Base-by-base conservation (phyloP, 2,797 vertebrate genomes). In the Macropus fuliginosus region DNA sequence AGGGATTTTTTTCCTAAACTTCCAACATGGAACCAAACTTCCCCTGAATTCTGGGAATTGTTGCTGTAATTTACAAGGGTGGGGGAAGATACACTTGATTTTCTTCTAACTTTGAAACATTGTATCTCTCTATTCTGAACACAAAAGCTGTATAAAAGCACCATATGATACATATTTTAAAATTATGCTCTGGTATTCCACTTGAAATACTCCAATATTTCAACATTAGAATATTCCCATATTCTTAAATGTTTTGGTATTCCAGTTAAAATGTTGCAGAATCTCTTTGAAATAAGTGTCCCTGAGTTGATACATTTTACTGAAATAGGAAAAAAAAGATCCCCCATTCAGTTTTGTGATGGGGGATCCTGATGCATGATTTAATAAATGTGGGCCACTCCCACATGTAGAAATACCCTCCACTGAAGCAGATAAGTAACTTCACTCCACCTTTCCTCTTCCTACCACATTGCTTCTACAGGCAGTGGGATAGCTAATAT, bases 211-310 rank as follows among this genome's bases (percentile, higher is more conserved):
- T 10, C 40, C 24, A 46, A 9, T 40, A 74, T 74, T 74, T 81
- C 40, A 81, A 66, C 12, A 66, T 16, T 46, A 27, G n/a, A 81
- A 40, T 81, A 81, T 24, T 81, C 40, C 18, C 46, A 46, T 21
- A 81, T 46, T 24, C n/a, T 21, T 40, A 81, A 81, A 74, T 74
- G 21, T 46, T 46, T 81, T 81, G 40, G 21, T 24, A 81, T 81
- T 24, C 74, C 74, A 81, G 24, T 46, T 94, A 89, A 97, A 97
- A 92, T 91, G 52, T 21, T 40, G 29, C 11, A 92, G 91, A 55
- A 56, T 95, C 55, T 62, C 31, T 96, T 95, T 93, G 93, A 74
- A 56, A 1, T 92, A 5, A n/a, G 55, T 93, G n/a, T 89, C 93
- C 96, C 46, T 95, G n/a, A 40, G 21, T 46, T 81, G 62, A 74